Evolutionary conservation across 2,113 vertebrate species (phyloP), one percentile per base, ranked within the genome.

Genomic region (Eulemur macaco): DNA sequence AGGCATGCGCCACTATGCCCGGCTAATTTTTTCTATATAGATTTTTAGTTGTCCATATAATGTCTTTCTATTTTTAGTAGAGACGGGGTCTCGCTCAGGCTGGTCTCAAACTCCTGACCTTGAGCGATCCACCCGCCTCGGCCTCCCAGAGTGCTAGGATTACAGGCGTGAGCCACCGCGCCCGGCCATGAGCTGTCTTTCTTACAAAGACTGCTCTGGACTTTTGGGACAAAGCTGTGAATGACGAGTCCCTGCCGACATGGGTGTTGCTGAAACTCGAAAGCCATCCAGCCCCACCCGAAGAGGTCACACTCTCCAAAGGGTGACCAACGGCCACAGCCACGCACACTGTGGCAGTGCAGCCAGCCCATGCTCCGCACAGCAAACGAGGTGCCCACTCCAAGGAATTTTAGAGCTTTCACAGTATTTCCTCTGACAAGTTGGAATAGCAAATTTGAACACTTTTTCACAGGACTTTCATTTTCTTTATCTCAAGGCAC

Each of bases 341-440:
- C 76, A 77, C 13, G 13, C 11, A 42, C 50, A 39, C 4, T 69
- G 0, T 2, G 45, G 80, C 17, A 31, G 42, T 0, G 29, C 21
- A 5, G 6, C 7, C 73, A 54, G 2, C 86, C 27, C 37, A 21
- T 0, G 27, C 39, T 64, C 17, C 18, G 14, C 3, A 73, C 20
- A 50, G 47, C 14, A 83, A 37, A 82, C 8, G 3, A 25, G 0
- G n/a, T 1, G 0, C 8, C 6, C 50, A 4, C 0, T 2, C 20
- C 9, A 47, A 60, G 86, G 74, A 42, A n/a, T 23, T 5, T 11
- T 0, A 58, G 81, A 74, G 29, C 45, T 3, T 10, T 20, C 10
- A 45, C 37, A 52, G 1, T 2, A 21, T 50, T 18, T 39, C 77
- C 7, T 73, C 42, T 47, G 23, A 63, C 6, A 7, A 47, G 29